Conservation (phyloP, 2,797 vertebrate genomes). For the Clangula hyemalis region DNA sequence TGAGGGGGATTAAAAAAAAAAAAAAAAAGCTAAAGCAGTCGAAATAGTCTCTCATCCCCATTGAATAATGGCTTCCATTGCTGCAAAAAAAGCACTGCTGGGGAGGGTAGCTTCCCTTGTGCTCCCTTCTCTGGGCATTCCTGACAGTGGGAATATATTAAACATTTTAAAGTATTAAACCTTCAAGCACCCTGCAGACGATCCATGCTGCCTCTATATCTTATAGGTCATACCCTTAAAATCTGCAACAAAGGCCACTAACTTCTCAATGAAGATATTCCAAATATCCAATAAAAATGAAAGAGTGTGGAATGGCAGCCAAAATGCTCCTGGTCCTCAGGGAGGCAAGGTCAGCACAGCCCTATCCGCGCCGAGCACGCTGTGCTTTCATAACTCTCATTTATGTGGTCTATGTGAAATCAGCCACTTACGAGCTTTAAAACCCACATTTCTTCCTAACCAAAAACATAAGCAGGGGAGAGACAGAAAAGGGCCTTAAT, state of each 20-base stretch:
- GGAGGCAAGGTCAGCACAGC: constrained; percentile 28
- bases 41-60: neutral
- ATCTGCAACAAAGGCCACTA: neutral
- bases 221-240: constrained; percentile 27
- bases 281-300: constrained; percentile 58
- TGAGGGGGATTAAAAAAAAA: neutral
- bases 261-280: constrained; percentile 43
- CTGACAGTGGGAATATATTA: constrained; percentile 29
- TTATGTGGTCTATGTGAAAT: constrained; percentile 30
- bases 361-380: constrained; percentile 15
- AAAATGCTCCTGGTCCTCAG: constrained; percentile 35
- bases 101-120: neutral
- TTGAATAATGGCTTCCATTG: neutral
- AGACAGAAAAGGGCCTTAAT: neutral
- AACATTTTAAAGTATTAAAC: constrained; percentile 33
- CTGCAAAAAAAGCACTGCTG: neutral
- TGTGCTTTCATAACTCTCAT: constrained; percentile 49
- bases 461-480: constrained; percentile 9
- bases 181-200: neutral
- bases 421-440: constrained; percentile 1
- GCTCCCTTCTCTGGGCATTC: neutral
- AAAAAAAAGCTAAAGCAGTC: neutral
- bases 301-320: constrained; percentile 43
- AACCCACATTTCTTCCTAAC: constrained; percentile 49
- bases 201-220: neutral